Evolutionary conservation across 1,140 invertebrate species (phyloP), one percentile per base, ranked within the genome.

Genomic region (Cryptotermes secundus): DNA sequence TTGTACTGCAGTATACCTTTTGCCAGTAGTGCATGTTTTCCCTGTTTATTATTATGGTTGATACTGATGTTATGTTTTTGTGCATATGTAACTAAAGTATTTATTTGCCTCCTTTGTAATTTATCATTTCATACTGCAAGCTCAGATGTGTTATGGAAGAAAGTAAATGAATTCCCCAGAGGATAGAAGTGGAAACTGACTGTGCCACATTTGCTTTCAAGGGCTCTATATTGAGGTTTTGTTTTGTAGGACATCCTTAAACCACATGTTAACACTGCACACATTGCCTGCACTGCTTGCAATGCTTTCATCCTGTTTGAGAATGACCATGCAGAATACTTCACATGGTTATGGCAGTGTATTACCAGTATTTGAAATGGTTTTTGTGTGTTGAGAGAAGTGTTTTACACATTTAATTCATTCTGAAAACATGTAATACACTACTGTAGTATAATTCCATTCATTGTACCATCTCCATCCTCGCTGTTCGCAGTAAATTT

Each of bases 1-100:
- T 19, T 49, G 45, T 49, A 22, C 16, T 49, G 45, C 45, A 49
- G 45, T 49, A 3, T 31, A n/a, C 31, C 16, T 7, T 72, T 72
- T 72, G 59, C 59, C 59, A 72, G 59, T 72, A 72, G 59, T 31
- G n/a, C 45, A 10, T 72, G 59, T 72, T 31, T 72, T n/a, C n/a
- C 59, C 59, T 72, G 26, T 72, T 72, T 72, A 72, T 72, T 72
- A 72, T 72, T 72, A 31, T 72, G 26, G n/a, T 72, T 72, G 31
- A 72, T 31, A 72, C n/a, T 72, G n/a, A 72, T 72, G n/a, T 72
- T 72, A 72, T 72, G 45, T 72, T n/a, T 72, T 72, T 72, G 59
- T 72, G 26, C 31, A 72, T 72, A 72, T 72, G 59, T 72, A 72
- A 72, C 59, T n/a, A 72, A 72, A 72, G 26, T 72, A 72, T 72